Base-by-base conservation (phyloP, 2,113 vertebrate genomes). In the Gambusia affinis region DNA sequence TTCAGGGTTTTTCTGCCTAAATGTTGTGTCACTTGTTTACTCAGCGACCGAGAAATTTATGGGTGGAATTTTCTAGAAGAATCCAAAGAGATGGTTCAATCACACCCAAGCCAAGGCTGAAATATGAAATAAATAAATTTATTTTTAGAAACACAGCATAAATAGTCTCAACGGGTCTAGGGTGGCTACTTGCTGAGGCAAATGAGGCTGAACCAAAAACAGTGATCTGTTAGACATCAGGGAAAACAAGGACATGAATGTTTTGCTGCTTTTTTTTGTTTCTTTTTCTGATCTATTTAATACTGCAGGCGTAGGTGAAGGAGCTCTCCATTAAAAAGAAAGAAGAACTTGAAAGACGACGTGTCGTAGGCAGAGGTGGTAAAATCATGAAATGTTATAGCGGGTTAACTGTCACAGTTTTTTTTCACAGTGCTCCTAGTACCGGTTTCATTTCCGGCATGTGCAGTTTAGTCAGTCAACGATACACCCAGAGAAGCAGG, bases 361-460 rank as follows among this genome's bases (percentile, higher is more conserved):
- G 2, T 10, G 2, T 37, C 35, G 2, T 2, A 22, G 51, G 3
- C 24, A 24, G 51, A n/a, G 51, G 51, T n/a, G 12, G 28, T 60
- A 61, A 51, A 69, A 39, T 60, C 12, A 0, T 10, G 68, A 80
- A 79, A 80, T 76, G 29, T 74, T 71, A 57, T 72, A 73, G 12
- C 12, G 39, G 0, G 3, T 39, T 39, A 75, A 76, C 44, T 61
- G 47, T 80, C 31, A 76, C 74, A 0, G 30, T 78, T 81, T 76
- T 65, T 78, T 65, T 47, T 44, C 51, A 44, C 70, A 28, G 31
- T 19, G 6, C 62, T 67, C 4, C 64, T 72, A 75, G 67, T 67
- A 31, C 35, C 1, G 73, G 82, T 91, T 90, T 90, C 87, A 80
- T 60, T 89, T 91, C 79, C 28, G 35, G 68, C 64, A 37, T 22